Percentiles rank a stretch among this genome's conserved stretches.
phyloP scores from a whole-genome alignment of 2,113 vertebrate species.

The Synchiropus splendidus region DNA sequence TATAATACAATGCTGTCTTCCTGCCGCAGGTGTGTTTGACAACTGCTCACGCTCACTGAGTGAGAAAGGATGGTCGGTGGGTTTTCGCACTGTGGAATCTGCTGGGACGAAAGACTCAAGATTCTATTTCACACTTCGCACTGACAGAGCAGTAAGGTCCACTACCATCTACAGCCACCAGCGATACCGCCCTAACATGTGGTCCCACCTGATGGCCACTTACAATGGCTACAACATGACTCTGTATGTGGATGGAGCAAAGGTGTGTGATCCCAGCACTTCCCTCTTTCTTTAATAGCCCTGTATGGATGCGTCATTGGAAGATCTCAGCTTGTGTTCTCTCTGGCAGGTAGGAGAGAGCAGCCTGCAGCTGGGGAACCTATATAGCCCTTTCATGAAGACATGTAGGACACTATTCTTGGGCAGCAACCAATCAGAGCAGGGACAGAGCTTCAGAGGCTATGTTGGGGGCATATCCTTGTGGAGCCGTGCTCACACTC shows the following conservation, averaged over 20 bases:
- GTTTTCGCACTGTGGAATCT: constrained; percentile 73
- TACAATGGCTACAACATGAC: constrained; percentile 78
- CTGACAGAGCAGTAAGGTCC: constrained; percentile 74
- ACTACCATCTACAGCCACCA: constrained; percentile 68
- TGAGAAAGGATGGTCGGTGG: constrained; percentile 90
- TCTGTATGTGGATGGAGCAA: constrained; percentile 81
- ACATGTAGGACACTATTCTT: constrained; percentile 81
- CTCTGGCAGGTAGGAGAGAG: constrained; percentile 66
- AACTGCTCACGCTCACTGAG: constrained; percentile 84
- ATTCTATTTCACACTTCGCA: constrained; percentile 89
- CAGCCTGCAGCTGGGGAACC: constrained; percentile 68
- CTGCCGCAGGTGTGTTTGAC: constrained; percentile 81
- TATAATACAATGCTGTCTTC: constrained; percentile 1
- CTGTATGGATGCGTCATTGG: neutral
- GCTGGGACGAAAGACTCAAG: constrained; percentile 72
- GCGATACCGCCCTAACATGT: constrained; percentile 69
- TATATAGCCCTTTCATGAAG: constrained; percentile 84
- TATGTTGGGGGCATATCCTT: constrained; percentile 71
- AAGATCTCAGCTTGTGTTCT: neutral
- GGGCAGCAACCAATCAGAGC: constrained; percentile 76
- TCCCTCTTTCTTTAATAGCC: neutral
- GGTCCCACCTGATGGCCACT: constrained; percentile 82
- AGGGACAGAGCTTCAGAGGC: constrained; percentile 73
- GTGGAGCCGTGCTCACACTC: constrained; percentile 68
- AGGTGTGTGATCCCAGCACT: constrained; percentile 39